Base-by-base conservation (phyloP, 2,888 invertebrate species). In the Drosophila lutescens region DNA sequence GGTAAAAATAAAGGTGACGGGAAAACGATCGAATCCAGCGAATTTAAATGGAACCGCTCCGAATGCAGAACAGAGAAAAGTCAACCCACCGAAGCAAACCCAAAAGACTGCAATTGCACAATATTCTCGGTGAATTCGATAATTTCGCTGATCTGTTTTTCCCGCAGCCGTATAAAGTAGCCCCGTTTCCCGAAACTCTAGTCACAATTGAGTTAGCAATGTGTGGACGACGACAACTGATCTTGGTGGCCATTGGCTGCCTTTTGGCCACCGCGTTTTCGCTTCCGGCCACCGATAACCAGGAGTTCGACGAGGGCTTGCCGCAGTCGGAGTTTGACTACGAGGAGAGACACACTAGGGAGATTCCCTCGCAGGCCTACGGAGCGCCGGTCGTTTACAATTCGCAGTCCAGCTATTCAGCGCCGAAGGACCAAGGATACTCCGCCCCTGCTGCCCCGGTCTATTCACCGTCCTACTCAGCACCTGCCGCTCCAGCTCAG, bases 311-410 rank as follows among this genome's bases (percentile, higher is more conserved):
- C 32, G 85, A 81, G 2, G 32, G 15, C 13, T n/a, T 79, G 12
- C 56, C 44, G 32, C 46, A 74, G 8, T 70, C 75, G 10, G 77
- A 74, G n/a, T 41, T 44, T 30, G 67, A 34, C 46, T 36, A 58
- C 7, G 74, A 78, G 12, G 68, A 74, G 7, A 83, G 80, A 0
- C 70, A 43, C 51, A 50, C 8, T 23, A 61, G n/a, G 44, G 46
- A 54, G 6, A 81, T 84, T 53, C 80, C 83, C 0, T 6, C 58
- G 0, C 78, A 74, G 65, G 83, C 86, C 0, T 82, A 86, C 50
- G 83, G 74, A 12, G 63, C 82, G 12, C 83, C 81, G 26, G 49
- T 69, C 4, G 36, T 77, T 38, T 81, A 81, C 40, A 84, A 61
- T 55, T 75, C 83, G 1, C 68, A 58, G 47, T 70, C 85, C 0